phyloP scores from a whole-genome alignment of 2,888 invertebrate genomes.

The Caenorhabditis auriculariae region DNA sequence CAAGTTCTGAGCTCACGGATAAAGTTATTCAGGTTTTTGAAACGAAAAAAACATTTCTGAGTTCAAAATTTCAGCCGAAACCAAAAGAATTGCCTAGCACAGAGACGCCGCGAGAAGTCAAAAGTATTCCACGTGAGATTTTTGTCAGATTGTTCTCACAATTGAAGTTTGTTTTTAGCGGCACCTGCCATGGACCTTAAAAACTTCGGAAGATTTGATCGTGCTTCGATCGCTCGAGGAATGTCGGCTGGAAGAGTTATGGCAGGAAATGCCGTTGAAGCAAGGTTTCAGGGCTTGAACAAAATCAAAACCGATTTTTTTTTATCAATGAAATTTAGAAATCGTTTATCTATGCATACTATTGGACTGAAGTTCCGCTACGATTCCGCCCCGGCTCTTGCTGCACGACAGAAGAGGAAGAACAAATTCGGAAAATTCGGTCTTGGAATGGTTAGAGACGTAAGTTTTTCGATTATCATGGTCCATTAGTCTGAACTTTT shows the following conservation, averaged over 20 bases:
- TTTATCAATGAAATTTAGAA: no score
- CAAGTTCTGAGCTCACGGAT: slow-evolving; percentile 35
- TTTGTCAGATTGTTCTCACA: no score
- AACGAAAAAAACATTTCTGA: no score
- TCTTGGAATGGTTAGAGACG: background rate
- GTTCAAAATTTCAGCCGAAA: no score
- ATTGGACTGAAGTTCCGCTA: background rate
- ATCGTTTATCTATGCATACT: background rate
- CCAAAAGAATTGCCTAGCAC: no score
- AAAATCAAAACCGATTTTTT: no score
- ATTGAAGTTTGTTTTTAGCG: background rate
- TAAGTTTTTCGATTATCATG: background rate
- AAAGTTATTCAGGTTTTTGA: background rate
- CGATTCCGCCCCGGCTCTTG: slow-evolving; percentile 36
- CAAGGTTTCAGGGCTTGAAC: background rate
- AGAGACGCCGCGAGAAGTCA: slow-evolving; percentile 2
- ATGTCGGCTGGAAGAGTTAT: slow-evolving; percentile 15
- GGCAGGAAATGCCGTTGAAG: slow-evolving; percentile 16
- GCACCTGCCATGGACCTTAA: background rate
- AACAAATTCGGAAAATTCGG: background rate
- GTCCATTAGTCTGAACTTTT: background rate
- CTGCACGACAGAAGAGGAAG: slow-evolving; percentile 14
- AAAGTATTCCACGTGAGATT: no score
- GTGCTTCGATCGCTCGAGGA: slow-evolving; percentile 14
- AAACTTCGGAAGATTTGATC: slow-evolving; percentile 7